Evolutionary conservation across 2,888 invertebrate species (phyloP).

Genomic region (Polietes domitor): DNA sequence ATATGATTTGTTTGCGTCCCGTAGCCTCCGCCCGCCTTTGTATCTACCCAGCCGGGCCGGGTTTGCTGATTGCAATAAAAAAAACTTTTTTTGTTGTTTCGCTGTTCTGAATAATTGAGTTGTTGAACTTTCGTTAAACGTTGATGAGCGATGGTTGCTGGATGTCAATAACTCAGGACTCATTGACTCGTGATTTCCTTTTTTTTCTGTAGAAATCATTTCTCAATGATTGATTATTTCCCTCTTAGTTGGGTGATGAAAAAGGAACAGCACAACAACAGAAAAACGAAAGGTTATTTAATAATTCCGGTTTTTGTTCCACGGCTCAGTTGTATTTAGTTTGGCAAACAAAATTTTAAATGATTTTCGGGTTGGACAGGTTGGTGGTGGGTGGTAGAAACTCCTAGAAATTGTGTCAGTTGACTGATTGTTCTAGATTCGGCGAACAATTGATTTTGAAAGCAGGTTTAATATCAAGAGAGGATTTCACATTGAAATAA

Average conservation of each 20-base stretch:
- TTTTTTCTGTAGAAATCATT: background rate
- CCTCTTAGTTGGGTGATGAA: background rate
- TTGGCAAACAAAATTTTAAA: no score
- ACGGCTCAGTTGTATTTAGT: no score
- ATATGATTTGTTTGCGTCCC: constrained; percentile 14
- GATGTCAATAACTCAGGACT: constrained; percentile 20
- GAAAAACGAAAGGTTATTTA: background rate
- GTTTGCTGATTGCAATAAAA: constrained; percentile 5
- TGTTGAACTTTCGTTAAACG: constrained; percentile 40
- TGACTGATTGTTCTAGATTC: no score
- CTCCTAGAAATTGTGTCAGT: no score
- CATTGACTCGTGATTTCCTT: background rate
- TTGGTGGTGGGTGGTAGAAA: no score
- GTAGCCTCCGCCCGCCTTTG: background rate
- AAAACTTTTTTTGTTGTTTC: background rate
- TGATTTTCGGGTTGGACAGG: no score
- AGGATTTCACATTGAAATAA: no score
- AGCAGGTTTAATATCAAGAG: no score
- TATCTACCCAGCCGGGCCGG: background rate
- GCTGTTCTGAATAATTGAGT: constrained; percentile 45
- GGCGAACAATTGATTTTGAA: no score
- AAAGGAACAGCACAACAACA: background rate
- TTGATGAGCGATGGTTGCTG: background rate
- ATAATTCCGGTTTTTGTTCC: background rate
- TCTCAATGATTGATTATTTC: background rate